phyloP scores from a whole-genome alignment of 2,797 vertebrate species.

The Spinus olivaceus region DNA sequence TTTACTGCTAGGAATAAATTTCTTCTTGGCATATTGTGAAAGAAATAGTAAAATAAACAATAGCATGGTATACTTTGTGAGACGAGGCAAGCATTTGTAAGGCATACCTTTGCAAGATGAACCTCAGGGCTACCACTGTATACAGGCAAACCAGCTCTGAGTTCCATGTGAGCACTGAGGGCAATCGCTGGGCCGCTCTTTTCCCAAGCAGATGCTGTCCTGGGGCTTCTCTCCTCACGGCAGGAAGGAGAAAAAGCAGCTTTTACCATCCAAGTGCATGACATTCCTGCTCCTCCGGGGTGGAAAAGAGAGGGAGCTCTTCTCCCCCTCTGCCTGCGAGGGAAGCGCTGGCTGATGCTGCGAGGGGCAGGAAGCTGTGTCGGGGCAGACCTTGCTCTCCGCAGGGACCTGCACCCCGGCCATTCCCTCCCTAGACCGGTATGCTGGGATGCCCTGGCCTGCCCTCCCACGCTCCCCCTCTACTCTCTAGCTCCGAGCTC shows the following conservation, averaged over 20 bases:
- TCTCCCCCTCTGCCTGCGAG: neutral
- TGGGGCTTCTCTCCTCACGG: neutral
- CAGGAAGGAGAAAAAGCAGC: neutral
- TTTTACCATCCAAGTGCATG: neutral
- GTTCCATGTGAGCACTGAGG: neutral
- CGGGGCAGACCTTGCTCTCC: neutral
- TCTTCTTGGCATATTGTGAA: neutral
- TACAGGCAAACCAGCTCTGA: neutral
- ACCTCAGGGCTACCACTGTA: neutral
- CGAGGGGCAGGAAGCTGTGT: neutral
- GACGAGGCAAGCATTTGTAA: neutral
- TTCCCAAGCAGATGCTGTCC: neutral
- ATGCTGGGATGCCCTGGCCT: neutral
- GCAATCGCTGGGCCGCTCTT: neutral
- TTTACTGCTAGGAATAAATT: neutral
- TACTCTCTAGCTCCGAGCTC: neutral
- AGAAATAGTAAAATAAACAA: neutral
- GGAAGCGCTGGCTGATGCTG: neutral
- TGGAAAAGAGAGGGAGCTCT: neutral
- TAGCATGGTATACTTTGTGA: neutral
- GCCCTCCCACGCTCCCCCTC: fast-evolving
- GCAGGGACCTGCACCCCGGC: neutral
- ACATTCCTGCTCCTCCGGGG: neutral
- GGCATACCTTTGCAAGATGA: neutral
- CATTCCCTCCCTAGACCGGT: neutral